Evolutionary conservation across 2,797 vertebrate species (phyloP).

Genomic region (Capromys pilorides): DNA sequence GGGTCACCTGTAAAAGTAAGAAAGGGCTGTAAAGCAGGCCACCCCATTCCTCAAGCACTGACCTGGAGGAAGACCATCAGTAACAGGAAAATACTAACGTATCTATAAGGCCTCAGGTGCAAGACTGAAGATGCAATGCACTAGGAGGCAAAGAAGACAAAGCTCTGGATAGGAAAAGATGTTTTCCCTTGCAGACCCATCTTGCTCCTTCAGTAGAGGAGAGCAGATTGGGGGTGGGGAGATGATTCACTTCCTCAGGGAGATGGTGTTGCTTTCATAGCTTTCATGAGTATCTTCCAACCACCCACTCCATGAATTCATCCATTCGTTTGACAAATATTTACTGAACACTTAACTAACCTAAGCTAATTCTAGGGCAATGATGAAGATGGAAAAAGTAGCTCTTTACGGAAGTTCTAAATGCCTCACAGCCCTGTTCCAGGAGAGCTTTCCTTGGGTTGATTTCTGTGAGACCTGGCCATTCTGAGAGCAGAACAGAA

Average conservation of each 20-base stretch:
- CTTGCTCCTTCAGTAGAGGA: not conserved
- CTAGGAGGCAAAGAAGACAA: not conserved
- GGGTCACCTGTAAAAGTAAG: not conserved
- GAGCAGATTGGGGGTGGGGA: not conserved
- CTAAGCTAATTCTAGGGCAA: conserved; percentile 22
- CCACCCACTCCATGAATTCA: conserved; percentile 6
- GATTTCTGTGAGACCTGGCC: conserved; percentile 18
- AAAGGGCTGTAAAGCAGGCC: not conserved
- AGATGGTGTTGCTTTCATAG: not conserved
- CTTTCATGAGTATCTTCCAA: conserved; percentile 7
- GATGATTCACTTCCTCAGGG: not conserved
- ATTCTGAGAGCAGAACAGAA: not conserved
- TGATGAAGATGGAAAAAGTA: not conserved
- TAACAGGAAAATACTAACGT: not conserved
- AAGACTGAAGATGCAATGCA: not conserved
- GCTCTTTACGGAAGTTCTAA: conserved; percentile 37
- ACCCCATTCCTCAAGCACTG: not conserved
- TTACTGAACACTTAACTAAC: conserved; percentile 57
- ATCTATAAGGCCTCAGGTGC: not conserved
- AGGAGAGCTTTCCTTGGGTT: conserved; percentile 15
- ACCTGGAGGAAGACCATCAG: conserved; percentile 1
- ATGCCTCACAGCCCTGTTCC: not conserved
- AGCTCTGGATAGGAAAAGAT: not conserved
- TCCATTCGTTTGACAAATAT: not conserved
- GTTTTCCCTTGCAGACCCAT: not conserved